Evolutionary conservation across 2,888 invertebrate species (phyloP).

Genomic region (Athalia circularis): DNA sequence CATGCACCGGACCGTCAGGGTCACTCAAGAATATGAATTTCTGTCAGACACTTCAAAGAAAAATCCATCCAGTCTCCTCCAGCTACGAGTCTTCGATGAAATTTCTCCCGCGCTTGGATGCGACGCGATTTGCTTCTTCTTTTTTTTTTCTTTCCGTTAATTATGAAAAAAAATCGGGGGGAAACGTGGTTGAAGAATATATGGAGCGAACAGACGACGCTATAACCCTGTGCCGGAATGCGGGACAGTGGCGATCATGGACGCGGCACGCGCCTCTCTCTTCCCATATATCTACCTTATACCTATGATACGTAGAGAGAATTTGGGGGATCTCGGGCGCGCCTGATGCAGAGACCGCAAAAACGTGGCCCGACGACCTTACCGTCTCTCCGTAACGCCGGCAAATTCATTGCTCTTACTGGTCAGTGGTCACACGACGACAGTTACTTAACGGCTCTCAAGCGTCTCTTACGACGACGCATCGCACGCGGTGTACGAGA

Average conservation of each 20-base stretch:
- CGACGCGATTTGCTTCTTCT: too few species aligned
- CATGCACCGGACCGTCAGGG: too few species aligned
- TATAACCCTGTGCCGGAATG: neutral
- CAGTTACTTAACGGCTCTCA: constrained; percentile 41
- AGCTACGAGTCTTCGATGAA: too few species aligned
- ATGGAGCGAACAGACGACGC: too few species aligned
- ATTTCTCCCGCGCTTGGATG: too few species aligned
- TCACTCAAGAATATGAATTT: too few species aligned
- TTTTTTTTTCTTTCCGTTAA: too few species aligned
- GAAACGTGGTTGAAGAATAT: neutral
- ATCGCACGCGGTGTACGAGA: neutral
- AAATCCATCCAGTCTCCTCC: neutral
- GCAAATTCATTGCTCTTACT: constrained; percentile 29
- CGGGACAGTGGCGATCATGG: neutral
- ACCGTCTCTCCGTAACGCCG: constrained; percentile 15
- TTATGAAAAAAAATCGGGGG: neutral
- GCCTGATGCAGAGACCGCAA: neutral
- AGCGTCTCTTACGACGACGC: neutral
- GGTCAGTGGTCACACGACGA: constrained; percentile 21
- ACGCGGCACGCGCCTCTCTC: constrained; percentile 11
- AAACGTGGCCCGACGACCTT: neutral
- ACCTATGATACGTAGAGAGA: constrained; percentile 3
- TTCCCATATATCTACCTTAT: neutral
- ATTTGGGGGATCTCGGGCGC: neutral
- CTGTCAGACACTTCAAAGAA: neutral